Percentiles rank a stretch among this genome's conserved stretches.
phyloP scores from a whole-genome alignment of 2,888 invertebrate species.

The Drosophila quinaria region DNA sequence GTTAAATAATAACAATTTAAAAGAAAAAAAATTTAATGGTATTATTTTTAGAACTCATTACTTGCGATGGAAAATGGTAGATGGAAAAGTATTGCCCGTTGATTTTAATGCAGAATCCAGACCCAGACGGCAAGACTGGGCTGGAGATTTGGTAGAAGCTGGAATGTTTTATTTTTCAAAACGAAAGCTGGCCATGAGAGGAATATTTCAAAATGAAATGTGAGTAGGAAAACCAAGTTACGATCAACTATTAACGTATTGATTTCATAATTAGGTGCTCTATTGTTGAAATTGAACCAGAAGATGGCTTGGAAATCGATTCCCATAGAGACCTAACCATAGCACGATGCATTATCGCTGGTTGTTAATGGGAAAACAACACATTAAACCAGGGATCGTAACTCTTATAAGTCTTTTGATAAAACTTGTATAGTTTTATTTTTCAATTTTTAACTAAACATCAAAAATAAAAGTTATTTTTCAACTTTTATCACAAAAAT shows the following conservation, averaged over 20 bases:
- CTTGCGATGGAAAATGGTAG: constrained; percentile 87
- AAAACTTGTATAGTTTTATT: too few species aligned
- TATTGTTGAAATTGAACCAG: constrained; percentile 88
- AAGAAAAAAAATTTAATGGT: too few species aligned
- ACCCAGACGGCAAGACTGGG: constrained; percentile 92
- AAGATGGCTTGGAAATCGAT: constrained; percentile 91
- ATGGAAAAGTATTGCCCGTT: constrained; percentile 86
- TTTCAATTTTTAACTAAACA: too few species aligned
- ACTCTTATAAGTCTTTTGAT: too few species aligned
- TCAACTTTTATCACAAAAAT: too few species aligned
- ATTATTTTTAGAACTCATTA: constrained; percentile 86
- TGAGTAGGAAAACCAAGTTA: constrained; percentile 81
- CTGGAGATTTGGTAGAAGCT: constrained; percentile 91
- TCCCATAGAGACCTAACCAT: constrained; percentile 88
- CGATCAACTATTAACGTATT: neutral
- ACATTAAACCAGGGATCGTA: too few species aligned
- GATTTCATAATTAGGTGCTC: constrained; percentile 87
- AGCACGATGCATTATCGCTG: constrained; percentile 85
- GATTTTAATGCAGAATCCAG: constrained; percentile 89
- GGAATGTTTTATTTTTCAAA: constrained; percentile 92
- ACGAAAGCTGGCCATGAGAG: constrained; percentile 86
- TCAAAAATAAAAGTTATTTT: too few species aligned
- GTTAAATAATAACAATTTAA: neutral
- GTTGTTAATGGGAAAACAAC: neutral
- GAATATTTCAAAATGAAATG: constrained; percentile 90